These are phyloP conservation scores for Adelognathus sp. DNA, from an alignment of 2,888 invertebrate genomes.

Conservation along the genomic window DNA sequence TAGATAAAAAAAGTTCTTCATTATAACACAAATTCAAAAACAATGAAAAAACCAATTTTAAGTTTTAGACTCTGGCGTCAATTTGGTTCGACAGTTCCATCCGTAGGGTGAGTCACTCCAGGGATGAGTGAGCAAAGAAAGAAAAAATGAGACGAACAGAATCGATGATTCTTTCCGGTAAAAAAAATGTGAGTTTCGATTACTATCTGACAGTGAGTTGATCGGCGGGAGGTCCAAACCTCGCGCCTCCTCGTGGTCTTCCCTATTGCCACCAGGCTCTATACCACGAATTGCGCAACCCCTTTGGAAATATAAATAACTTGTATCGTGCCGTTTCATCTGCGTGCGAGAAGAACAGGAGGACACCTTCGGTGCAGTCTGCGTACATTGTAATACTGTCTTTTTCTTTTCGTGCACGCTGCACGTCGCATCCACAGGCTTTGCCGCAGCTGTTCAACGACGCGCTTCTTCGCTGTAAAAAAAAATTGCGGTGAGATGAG, in stretches of 20 bases:
- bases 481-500: slow-evolving; percentile 27
- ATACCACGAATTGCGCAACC: slow-evolving; percentile 65
- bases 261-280: background rate
- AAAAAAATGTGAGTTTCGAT: background rate
- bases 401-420: background rate
- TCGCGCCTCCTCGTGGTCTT: background rate
- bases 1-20: too few species aligned
- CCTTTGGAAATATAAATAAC: slow-evolving; percentile 75
- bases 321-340: slow-evolving; percentile 70
- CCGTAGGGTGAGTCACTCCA: too few species aligned
- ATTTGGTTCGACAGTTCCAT: too few species aligned
- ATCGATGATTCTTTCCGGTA: too few species aligned
- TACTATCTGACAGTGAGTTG: background rate
- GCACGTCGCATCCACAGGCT: background rate
- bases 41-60: too few species aligned
- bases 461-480: slow-evolving; percentile 12
- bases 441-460: slow-evolving; percentile 40
- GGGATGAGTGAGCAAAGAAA: too few species aligned
- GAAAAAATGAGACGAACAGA: too few species aligned
- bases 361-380: slow-evolving; percentile 34
- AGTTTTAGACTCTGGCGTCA: too few species aligned
- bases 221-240: slow-evolving; percentile 22
- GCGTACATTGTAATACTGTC: slow-evolving; percentile 12
- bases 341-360: slow-evolving; percentile 34
- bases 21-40: too few species aligned